Conservation (phyloP, 2,797 vertebrate species). For the Cyclopterus lumpus region DNA sequence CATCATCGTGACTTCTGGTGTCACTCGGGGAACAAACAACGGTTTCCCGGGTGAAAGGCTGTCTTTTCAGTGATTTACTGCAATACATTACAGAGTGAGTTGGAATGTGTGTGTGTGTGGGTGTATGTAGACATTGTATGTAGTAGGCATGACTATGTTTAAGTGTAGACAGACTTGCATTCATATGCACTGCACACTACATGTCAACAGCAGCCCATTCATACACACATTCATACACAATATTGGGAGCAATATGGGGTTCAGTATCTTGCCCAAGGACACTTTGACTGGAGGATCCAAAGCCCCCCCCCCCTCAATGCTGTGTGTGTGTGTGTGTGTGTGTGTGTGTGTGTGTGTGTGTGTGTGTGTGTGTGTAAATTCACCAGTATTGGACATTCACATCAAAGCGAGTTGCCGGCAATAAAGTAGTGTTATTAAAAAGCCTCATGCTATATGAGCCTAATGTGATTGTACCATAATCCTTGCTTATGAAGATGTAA, state of each 20-base stretch:
- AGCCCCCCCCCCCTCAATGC: no score
- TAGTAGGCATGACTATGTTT: constrained; percentile 34
- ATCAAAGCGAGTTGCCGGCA: constrained; percentile 48
- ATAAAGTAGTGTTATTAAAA: constrained; percentile 75
- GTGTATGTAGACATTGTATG: not conserved
- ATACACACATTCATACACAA: constrained; percentile 21
- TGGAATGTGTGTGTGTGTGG: not conserved
- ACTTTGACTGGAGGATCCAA: not conserved
- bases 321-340: constrained; percentile 36
- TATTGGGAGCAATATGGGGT: not conserved
- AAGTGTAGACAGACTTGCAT: not conserved
- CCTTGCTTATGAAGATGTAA: constrained; percentile 74
- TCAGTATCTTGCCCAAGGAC: not conserved
- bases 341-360: constrained; percentile 32
- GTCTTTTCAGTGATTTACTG: not conserved
- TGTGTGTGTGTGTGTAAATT: constrained; percentile 31
- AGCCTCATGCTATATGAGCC: constrained; percentile 48
- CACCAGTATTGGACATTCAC: constrained; percentile 37
- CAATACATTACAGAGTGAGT: not conserved
- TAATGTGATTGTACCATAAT: constrained; percentile 68
- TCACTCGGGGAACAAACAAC: no score
- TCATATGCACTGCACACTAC: not conserved
- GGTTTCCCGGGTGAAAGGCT: no score
- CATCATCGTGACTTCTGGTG: no score
- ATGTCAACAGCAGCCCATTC: not conserved